Base-by-base conservation (phyloP, 2,797 vertebrate species). In the Acanthopagrus latus region DNA sequence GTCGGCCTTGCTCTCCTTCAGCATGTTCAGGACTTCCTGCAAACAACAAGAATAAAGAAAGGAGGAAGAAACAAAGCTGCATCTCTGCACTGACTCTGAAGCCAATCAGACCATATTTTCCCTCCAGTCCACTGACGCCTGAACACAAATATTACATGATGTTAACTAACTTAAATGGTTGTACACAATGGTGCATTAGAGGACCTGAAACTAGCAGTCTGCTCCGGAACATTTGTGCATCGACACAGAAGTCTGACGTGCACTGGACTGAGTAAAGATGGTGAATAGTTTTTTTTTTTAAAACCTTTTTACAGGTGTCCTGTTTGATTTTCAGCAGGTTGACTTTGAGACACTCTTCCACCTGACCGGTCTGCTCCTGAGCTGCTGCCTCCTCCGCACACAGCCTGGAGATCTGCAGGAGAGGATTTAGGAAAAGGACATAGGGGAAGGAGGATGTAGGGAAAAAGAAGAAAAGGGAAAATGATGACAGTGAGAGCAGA, bases 1-100 rank as follows among this genome's bases (percentile, higher is more conserved):
- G 90, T 99, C 98, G 0, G 97, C 98, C 89, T 99, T 99, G 80
- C 97, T 99, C 91, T 99, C 98, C 90, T 99, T 98, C 87, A 99
- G 92, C 95, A 99, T 98, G 93, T 98, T 99, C 67, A 99, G 92
- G 56, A 99, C 97, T 82, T 99, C 98, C 98, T 99, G 87, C 9
- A 63, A 21, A 64, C 66, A 50, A 20, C 9, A 55, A 44, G 1
- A n/a, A 43, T 23, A 58, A 10, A 25, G 33, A 7, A 1, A 25
- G 7, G 20, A 23, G 7, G 67, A 29, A 12, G 16, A 33, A 57
- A n/a, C 5, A 16, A 25, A 44, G 29, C 20, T 11, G 14, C 58
- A 51, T 16, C 55, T 54, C 29, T 41, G 55, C 18, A 63, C 14
- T 7, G 2, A 25, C 18, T 55, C 14, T 7, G 2, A 25, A 27